These are phyloP conservation scores for Rattus rattus DNA, from an alignment of 2,113 vertebrate genomes.

Conservation along the genomic window DNA sequence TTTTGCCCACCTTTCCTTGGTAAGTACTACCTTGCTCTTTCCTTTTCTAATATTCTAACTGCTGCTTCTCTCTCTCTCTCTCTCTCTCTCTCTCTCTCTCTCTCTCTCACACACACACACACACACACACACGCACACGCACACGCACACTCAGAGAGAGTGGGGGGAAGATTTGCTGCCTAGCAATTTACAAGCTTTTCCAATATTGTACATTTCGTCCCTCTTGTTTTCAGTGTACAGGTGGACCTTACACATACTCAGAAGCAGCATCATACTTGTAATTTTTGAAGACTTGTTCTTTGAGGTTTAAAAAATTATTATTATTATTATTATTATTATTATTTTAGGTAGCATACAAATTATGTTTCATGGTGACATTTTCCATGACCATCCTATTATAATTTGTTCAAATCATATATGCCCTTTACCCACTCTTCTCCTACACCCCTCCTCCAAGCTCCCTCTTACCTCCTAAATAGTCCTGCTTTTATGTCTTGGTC, in stretches of 20 bases:
- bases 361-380: not conserved
- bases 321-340: not conserved
- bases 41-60: constrained; percentile 54
- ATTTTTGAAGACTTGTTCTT: constrained; percentile 50
- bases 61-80: not conserved
- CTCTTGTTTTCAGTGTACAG: not conserved
- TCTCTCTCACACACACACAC: not conserved
- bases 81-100: not conserved
- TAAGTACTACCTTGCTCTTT: not conserved
- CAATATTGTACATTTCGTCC: not conserved
- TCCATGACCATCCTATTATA: not conserved
- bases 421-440: not conserved
- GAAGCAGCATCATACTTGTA: not conserved
- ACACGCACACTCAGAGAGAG: not conserved
- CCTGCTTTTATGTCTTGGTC: not conserved
- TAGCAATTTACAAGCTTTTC: constrained; percentile 28
- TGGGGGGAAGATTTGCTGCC: not conserved
- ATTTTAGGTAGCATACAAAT: not conserved
- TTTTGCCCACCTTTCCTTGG: not conserved
- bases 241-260: not conserved
- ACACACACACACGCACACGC: not conserved
- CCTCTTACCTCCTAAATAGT: not conserved
- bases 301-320: not conserved
- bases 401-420: not conserved
- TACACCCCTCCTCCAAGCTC: not conserved